These are phyloP conservation scores for Sylvicola fuscatus DNA, from an alignment of 2,888 invertebrate genomes.

Conservation along the genomic window DNA sequence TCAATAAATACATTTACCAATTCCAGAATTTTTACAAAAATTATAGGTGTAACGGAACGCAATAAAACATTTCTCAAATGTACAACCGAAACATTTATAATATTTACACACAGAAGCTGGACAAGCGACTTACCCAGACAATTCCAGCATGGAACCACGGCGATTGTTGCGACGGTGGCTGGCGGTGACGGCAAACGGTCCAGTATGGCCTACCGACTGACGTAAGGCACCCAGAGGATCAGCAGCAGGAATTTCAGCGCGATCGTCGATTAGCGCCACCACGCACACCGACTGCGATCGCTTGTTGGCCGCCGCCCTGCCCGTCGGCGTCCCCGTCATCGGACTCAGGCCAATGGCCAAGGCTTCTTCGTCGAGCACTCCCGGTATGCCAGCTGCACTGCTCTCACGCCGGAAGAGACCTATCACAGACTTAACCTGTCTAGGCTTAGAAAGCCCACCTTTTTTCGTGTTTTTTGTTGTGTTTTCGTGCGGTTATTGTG, in stretches of 20 bases:
- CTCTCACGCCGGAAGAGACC: conserved; percentile 75
- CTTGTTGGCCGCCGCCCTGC: conserved; percentile 7
- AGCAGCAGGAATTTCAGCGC: conserved; percentile 8
- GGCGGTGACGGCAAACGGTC: conserved; percentile 42
- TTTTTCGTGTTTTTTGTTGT: conserved; percentile 6
- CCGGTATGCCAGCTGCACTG: conserved; percentile 43
- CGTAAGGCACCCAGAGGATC: conserved; percentile 8
- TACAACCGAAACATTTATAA: neutral
- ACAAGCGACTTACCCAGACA: conserved; percentile 41
- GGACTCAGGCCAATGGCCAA: conserved; percentile 24
- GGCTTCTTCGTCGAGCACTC: conserved; percentile 35
- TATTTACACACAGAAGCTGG: neutral
- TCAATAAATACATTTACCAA: too few species aligned
- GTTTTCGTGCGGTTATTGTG: neutral
- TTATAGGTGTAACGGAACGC: too few species aligned
- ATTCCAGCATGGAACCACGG: conserved; percentile 64
- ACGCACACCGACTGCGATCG: conserved; percentile 12
- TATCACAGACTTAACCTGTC: conserved; percentile 69
- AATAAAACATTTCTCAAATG: too few species aligned
- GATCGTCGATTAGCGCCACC: conserved; percentile 29
- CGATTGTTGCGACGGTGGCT: conserved; percentile 46
- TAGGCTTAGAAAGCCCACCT: conserved; percentile 77
- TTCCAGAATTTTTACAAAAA: too few species aligned
- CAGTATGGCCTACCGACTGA: conserved; percentile 24
- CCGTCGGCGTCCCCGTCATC: conserved; percentile 22